phyloP scores from a whole-genome alignment of 2,113 vertebrate genomes.

The Xiphias gladius region DNA sequence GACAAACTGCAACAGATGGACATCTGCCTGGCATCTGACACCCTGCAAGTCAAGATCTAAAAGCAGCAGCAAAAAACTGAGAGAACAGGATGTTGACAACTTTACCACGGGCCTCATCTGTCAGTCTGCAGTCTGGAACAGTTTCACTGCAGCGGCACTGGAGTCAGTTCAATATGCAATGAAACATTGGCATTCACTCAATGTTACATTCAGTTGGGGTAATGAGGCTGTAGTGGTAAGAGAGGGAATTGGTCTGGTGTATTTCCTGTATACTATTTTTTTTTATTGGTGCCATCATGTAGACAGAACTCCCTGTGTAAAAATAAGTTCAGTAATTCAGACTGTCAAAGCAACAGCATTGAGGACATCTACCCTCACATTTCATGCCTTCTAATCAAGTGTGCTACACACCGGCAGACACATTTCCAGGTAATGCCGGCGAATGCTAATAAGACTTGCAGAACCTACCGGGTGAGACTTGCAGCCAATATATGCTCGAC shows the following conservation, averaged over 20 bases:
- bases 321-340: slow-evolving; percentile 46
- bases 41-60: slow-evolving; percentile 46
- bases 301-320: slow-evolving; percentile 27
- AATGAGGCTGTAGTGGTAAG: slow-evolving; percentile 37
- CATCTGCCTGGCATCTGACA: slow-evolving; percentile 46
- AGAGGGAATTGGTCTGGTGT: not conserved
- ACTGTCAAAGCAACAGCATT: slow-evolving; percentile 23
- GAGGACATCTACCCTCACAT: slow-evolving; percentile 29
- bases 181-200: slow-evolving; percentile 45
- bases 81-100: slow-evolving; percentile 54
- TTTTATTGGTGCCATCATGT: slow-evolving; percentile 46
- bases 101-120: slow-evolving; percentile 33
- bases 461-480: slow-evolving; percentile 19
- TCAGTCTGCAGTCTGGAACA: slow-evolving; percentile 55
- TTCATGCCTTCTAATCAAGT: slow-evolving; percentile 33
- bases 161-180: slow-evolving; percentile 39
- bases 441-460: slow-evolving; percentile 29
- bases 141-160: slow-evolving; percentile 33
- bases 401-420: slow-evolving; percentile 4
- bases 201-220: slow-evolving; percentile 39
- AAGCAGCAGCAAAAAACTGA: slow-evolving; percentile 13
- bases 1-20: slow-evolving; percentile 60
- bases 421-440: slow-evolving; percentile 17
- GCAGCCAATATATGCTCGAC: slow-evolving; percentile 7
- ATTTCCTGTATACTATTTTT: slow-evolving; percentile 12